These are phyloP conservation scores for Lysiphlebus fabarum DNA, from an alignment of 1,140 invertebrate genomes.

Conservation along the genomic window DNA sequence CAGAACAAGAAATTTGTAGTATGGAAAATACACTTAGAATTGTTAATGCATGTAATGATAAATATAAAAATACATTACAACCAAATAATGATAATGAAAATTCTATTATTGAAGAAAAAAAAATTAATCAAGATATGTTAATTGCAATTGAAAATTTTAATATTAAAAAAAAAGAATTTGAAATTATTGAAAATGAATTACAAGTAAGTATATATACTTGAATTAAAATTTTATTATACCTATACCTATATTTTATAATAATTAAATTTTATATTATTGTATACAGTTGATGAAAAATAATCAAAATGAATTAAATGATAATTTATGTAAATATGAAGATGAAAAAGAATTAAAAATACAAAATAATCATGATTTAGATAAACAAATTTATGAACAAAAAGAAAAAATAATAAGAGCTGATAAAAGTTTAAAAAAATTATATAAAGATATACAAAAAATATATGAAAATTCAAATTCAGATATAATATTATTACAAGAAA, in stretches of 20 bases:
- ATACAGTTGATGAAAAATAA: conserved; percentile 15
- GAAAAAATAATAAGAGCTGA: conserved; percentile 43
- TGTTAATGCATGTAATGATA: conserved; percentile 64
- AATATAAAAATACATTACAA: conserved; percentile 59
- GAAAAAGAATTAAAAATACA: conserved; percentile 38
- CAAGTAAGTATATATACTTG: too few species aligned
- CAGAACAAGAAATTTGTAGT: conserved; percentile 69
- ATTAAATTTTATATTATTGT: too few species aligned
- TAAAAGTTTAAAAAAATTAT: conserved; percentile 40
- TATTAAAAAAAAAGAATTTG: conserved; percentile 28
- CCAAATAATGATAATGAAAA: conserved; percentile 46
- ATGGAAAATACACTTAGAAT: conserved; percentile 72
- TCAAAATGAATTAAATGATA: conserved; percentile 33
- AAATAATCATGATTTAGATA: conserved; percentile 33
- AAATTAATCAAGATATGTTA: conserved; percentile 56
- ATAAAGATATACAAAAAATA: conserved; percentile 40
- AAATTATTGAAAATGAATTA: conserved; percentile 29
- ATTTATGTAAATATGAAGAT: conserved; percentile 37
- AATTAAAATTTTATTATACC: too few species aligned
- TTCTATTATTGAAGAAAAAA: conserved; percentile 54
- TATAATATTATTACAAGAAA: conserved; percentile 43
- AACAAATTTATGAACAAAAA: conserved; percentile 43
- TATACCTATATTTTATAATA: too few species aligned
- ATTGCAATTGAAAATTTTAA: conserved; percentile 36
- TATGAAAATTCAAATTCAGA: conserved; percentile 35